Conservation (phyloP, 2,113 vertebrate species). For the Daphoenositta chrysoptera region DNA sequence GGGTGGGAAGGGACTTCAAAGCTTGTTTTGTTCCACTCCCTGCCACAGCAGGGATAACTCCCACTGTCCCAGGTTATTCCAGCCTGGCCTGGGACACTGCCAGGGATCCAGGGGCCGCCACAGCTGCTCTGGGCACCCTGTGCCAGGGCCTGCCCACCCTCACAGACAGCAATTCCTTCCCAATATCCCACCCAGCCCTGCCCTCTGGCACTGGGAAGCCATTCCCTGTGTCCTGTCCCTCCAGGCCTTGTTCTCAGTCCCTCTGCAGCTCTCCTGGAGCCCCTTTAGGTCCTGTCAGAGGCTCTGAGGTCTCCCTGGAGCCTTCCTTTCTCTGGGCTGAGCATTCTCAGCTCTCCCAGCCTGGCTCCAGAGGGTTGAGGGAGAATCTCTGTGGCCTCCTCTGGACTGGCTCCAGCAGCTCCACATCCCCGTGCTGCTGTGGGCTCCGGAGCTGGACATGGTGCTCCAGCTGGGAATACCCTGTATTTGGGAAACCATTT, state of each 20-base stretch:
- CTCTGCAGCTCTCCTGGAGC: not conserved
- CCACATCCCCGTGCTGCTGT: not conserved
- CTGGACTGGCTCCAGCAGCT: not conserved
- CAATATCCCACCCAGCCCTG: not conserved
- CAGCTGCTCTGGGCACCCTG: not conserved
- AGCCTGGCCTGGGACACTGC: not conserved
- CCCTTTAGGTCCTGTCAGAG: not conserved
- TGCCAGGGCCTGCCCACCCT: not conserved
- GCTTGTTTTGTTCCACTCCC: not conserved
- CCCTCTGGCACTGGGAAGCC: not conserved
- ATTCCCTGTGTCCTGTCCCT: not conserved
- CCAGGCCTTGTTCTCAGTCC: not conserved
- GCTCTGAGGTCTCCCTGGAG: not conserved
- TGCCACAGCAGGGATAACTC: not conserved
- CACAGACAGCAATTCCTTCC: not conserved
- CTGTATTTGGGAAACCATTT: not conserved
- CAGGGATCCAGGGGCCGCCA: not conserved
- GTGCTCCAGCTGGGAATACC: not conserved
- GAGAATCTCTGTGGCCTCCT: not conserved
- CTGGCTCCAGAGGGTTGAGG: not conserved
- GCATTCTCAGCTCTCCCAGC: not conserved
- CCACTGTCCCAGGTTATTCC: not conserved
- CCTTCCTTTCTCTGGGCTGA: not conserved
- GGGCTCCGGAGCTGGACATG: not conserved
- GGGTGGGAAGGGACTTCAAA: not conserved